Evolutionary conservation across 2,888 invertebrate genomes (phyloP).

Genomic region (Incurvaria masculella): DNA sequence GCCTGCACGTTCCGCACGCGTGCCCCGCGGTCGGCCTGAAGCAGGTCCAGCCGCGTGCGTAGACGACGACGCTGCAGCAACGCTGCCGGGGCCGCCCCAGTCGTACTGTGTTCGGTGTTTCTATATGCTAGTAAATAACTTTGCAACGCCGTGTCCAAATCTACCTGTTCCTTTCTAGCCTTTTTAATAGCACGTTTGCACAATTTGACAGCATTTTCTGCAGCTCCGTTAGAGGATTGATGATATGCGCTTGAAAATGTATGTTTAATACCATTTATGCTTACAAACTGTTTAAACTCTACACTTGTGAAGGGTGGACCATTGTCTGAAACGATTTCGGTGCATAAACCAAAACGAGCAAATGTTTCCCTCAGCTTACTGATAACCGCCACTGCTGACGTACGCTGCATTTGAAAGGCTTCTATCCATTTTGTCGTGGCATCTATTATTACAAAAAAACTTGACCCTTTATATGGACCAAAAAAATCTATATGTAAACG

Average conservation of each 20-base stretch:
- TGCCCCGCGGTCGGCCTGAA: neutral
- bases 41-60: conserved; percentile 2
- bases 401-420: neutral
- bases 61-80: conserved; percentile 1
- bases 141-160: conserved; percentile 3
- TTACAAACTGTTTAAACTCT: neutral
- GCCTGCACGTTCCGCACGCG: neutral
- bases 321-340: conserved; percentile 3
- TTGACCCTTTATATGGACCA: neutral
- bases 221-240: neutral
- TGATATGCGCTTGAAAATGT: neutral
- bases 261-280: neutral
- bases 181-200: conserved; percentile 7
- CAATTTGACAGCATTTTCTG: conserved; percentile 1
- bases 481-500: conserved; percentile 2
- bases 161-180: neutral
- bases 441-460: neutral
- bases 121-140: conserved; percentile 1
- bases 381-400: neutral
- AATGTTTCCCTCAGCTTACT: neutral
- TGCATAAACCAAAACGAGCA: neutral
- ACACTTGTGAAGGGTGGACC: conserved; percentile 1
- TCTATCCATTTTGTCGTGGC: conserved; percentile 2
- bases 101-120: neutral
- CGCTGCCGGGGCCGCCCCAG: conserved; percentile 1